phyloP scores from a whole-genome alignment of 2,888 invertebrate species.

The Plebejus melissa region DNA sequence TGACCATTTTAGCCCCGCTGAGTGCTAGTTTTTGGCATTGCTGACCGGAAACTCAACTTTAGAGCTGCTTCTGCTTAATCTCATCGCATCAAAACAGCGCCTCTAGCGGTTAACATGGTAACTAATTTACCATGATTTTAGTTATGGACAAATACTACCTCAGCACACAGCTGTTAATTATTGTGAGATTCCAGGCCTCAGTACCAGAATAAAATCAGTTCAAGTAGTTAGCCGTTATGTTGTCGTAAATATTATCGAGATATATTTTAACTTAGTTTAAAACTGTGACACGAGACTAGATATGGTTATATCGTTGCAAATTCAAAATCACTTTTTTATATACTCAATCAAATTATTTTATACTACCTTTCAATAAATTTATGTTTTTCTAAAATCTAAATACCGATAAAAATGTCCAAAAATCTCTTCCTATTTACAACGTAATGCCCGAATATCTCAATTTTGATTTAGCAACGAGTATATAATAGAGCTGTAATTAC shows the following conservation, averaged over 20 bases:
- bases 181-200: neutral
- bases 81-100: neutral
- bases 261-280: constrained; percentile 63
- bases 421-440: constrained; percentile 45
- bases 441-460: constrained; percentile 37
- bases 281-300: constrained; percentile 78
- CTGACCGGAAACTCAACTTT: neutral
- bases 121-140: neutral
- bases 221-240: neutral
- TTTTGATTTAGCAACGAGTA: constrained; percentile 32
- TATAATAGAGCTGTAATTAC: constrained; percentile 22
- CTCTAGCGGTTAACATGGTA: neutral
- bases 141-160: neutral
- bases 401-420: neutral
- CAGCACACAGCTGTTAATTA: neutral
- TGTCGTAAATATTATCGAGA: neutral
- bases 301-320: constrained; percentile 52
- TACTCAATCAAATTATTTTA: neutral
- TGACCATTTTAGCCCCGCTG: neutral
- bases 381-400: neutral
- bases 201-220: neutral
- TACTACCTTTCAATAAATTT: neutral
- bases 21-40: neutral
- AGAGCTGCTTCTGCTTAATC: neutral
- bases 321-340: constrained; percentile 3